Evolutionary conservation across 2,113 vertebrate species (phyloP), one percentile per base, ranked within the genome.

Genomic region (Sebastes schlegelii): DNA sequence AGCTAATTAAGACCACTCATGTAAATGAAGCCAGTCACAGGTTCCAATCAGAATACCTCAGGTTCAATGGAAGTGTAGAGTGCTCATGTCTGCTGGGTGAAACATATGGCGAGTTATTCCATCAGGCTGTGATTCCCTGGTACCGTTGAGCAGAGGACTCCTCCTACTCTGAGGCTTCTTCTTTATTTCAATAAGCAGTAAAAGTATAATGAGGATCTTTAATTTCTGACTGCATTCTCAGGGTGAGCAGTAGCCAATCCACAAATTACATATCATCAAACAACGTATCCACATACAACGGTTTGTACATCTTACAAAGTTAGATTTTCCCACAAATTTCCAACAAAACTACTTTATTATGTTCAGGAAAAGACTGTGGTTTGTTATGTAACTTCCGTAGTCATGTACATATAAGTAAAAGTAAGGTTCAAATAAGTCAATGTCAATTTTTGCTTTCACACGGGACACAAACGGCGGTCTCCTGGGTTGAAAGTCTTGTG

Each of bases 1-100:
- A 17, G 58, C 82, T 74, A n/a, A 76, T 80, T 79, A 74, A 23
- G 52, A 70, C 34, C 80, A 51, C 69, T 73, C 63, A 54, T 70
- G 65, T 49, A 64, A 74, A 86, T 63, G 40, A 57, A 46, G 62
- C 14, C 64, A 43, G 26, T 16, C 6, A 13, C 57, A 65, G 63
- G 40, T 77, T 79, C 26, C 6, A 46, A 76, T 69, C 68, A 48
- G 34, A 61, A 71, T 6, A 71, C 83, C 51, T 70, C 2, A 63
- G 23, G 70, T 49, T 58, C 19, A 9, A n/a, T 52, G 51, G 61
- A 46, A 61, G n/a, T n/a, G 19, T 70, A 80, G 77, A 65, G 23
- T 54, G 21, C 61, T 60, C 12, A 2, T 8, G 26, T 61, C 40
- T 70, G 60, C 45, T 14, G 60, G 42, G 45, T 54, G 46, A 61